Evolutionary conservation across 1,140 invertebrate genomes (phyloP).

Genomic region (Plodia interpunctella): DNA sequence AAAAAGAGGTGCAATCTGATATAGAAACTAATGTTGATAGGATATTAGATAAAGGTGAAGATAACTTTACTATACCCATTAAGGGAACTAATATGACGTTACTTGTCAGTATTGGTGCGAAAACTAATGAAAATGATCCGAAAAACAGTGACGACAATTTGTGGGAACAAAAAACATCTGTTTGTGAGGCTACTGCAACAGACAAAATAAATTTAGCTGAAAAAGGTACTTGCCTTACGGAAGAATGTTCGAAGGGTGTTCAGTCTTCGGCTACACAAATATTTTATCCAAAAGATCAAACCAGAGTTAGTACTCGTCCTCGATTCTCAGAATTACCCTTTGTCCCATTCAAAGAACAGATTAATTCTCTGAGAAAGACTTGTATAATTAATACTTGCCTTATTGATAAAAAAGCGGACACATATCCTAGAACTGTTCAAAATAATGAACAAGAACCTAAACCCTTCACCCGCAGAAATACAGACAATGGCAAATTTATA

Average conservation of each 20-base stretch:
- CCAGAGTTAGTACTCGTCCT: background rate
- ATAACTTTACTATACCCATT: slow-evolving; percentile 55
- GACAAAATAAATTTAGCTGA: slow-evolving; percentile 28
- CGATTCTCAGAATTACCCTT: background rate
- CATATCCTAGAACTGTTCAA: slow-evolving; percentile 43
- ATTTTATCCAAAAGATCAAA: slow-evolving; percentile 9
- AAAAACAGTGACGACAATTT: slow-evolving; percentile 10
- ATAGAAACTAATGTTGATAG: background rate
- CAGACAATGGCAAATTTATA: slow-evolving; percentile 37
- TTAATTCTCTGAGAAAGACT: slow-evolving; percentile 14
- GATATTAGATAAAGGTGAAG: slow-evolving; percentile 9
- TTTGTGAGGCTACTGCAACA: slow-evolving; percentile 24
- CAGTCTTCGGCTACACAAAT: slow-evolving; percentile 33
- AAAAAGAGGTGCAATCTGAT: slow-evolving; percentile 14
- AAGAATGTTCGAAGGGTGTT: slow-evolving; percentile 53
- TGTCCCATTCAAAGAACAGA: background rate
- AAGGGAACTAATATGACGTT: slow-evolving; percentile 65
- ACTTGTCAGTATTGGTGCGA: slow-evolving; percentile 47
- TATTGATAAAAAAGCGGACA: slow-evolving; percentile 31
- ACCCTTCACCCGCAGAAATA: slow-evolving; percentile 43
- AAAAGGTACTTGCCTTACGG: slow-evolving; percentile 37
- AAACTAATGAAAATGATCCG: slow-evolving; percentile 9
- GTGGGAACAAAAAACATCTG: slow-evolving; percentile 15
- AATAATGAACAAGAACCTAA: slow-evolving; percentile 26
- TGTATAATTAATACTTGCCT: slow-evolving; percentile 19